Evolutionary conservation across 2,113 vertebrate genomes (phyloP).

Genomic region (Puma concolor): DNA sequence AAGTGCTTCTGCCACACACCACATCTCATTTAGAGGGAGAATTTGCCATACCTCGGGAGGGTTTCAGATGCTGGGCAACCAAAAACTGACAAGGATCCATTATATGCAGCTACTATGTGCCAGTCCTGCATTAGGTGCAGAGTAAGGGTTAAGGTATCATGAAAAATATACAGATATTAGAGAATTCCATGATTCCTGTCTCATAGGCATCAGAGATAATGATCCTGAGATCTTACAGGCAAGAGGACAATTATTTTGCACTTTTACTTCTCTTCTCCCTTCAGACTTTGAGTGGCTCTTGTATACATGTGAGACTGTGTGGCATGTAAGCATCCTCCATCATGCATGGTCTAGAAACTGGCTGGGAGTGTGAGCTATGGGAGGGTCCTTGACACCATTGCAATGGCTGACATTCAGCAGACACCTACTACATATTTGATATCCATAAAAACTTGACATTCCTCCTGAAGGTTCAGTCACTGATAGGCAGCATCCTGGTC

Average conservation of each 20-base stretch:
- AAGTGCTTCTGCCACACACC: not conserved
- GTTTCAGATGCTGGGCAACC: not conserved
- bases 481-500: not conserved
- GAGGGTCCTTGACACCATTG: not conserved
- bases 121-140: not conserved
- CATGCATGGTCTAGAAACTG: not conserved
- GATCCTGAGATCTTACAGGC: not conserved
- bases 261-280: not conserved
- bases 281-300: not conserved
- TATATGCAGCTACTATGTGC: not conserved
- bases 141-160: not conserved
- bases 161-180: not conserved
- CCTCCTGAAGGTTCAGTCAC: not conserved
- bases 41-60: not conserved
- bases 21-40: not conserved
- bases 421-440: not conserved
- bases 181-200: not conserved
- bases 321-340: not conserved
- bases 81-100: not conserved
- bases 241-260: not conserved
- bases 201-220: not conserved
- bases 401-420: not conserved
- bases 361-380: not conserved
- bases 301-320: not conserved
- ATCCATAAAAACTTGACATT: not conserved